Base-by-base conservation (phyloP, 2,113 vertebrate species). In the Pseudorasbora parva region DNA sequence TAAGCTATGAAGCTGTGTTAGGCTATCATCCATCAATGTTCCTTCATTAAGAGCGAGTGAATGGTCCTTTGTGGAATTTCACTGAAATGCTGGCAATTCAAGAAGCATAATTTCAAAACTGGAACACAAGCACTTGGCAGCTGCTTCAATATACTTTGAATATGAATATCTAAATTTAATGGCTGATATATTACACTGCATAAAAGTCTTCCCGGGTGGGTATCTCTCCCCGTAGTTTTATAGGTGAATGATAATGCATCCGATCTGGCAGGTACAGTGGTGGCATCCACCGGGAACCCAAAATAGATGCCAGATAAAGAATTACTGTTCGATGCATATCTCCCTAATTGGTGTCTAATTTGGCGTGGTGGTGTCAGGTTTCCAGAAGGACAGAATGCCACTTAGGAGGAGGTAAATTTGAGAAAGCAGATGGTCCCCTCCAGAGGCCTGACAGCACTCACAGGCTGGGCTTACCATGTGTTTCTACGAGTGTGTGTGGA, bases 301-400 rank as follows among this genome's bases (percentile, higher is more conserved):
- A 91, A 90, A 88, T 71, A 82, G 77, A 76, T 87, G 88, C 88
- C 87, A 88, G 87, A 51, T 84, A 90, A 90, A 91, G 89, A 89
- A 84, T 81, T 90, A 87, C 92, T 90, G 90, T 91, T 89, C 68
- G 89, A 92, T 91, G 90, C 88, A 90, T 79, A 92, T 90, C 93
- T 91, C 91, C 89, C 90, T 94, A 94, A 94, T 94, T 94, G 93
- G 93, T 90, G 90, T 92, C 91, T 92, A 91, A 90, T 92, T 91
- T 92, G 93, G 91, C 90, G 90, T 93, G 88, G 87, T 89, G 90
- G 89, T 91, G 89, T 91, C 90, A 92, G 92, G 90, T 89, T 91
- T 93, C 91, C 92, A 94, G 91, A 94, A 93, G 92, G 92, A 92
- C 87, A 60, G 87, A 89, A 90, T 86, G 90, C 92, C 91, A 93